These are phyloP conservation scores for Apis cerana DNA, from an alignment of 1,140 invertebrate species.

Conservation along the genomic window DNA sequence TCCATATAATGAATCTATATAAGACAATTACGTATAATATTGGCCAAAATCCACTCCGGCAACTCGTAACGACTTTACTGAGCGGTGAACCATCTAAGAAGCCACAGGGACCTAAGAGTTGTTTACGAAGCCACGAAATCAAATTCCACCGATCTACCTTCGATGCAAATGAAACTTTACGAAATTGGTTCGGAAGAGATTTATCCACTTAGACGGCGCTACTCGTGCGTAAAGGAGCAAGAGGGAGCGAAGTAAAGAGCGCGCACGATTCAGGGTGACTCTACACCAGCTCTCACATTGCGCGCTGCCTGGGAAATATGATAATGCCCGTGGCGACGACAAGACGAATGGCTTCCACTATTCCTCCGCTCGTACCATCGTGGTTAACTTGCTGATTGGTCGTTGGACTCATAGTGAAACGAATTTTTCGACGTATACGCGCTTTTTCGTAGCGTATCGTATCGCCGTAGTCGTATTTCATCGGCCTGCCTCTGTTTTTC, in stretches of 20 bases:
- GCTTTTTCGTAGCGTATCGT: constrained; percentile 50
- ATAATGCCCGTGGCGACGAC: constrained; percentile 68
- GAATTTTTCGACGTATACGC: constrained; percentile 57
- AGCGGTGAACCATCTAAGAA: constrained; percentile 51
- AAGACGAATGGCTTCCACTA: constrained; percentile 66
- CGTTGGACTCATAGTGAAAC: constrained; percentile 53
- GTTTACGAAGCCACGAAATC: constrained; percentile 65
- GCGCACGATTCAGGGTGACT: constrained; percentile 27
- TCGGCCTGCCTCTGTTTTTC: constrained; percentile 51
- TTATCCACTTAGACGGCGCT: constrained; percentile 67
- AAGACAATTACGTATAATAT: constrained; percentile 7
- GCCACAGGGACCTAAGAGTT: constrained; percentile 50
- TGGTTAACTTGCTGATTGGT: constrained; percentile 66
- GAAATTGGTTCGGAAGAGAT: constrained; percentile 71
- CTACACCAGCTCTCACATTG: constrained; percentile 29
- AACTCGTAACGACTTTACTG: constrained; percentile 62
- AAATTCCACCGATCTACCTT: constrained; percentile 58
- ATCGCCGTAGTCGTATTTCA: constrained; percentile 55
- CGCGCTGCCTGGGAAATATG: constrained; percentile 63
- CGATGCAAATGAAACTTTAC: constrained; percentile 73
- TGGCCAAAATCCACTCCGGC: constrained; percentile 34
- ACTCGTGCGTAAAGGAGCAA: constrained; percentile 57
- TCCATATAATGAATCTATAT: not conserved
- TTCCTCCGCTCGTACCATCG: constrained; percentile 48
- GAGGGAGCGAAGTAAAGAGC: not conserved